Evolutionary conservation across 1,140 invertebrate species (phyloP).

Genomic region (Heterodera schachtii): DNA sequence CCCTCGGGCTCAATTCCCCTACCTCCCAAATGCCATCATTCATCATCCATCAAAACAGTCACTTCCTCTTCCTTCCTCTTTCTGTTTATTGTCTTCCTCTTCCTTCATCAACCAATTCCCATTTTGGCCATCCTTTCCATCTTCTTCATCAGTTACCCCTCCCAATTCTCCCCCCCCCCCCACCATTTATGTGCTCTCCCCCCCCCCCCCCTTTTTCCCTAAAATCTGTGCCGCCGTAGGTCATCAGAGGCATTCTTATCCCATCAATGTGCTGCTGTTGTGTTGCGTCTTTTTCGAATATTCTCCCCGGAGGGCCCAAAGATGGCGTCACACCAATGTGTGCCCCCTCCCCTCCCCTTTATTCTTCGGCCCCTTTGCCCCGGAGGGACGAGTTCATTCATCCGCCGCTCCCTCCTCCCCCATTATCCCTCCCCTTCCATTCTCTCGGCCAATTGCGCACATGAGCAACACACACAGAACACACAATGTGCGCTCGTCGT

Average conservation of each 20-base stretch:
- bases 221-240: neutral
- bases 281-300: neutral
- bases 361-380: constrained; percentile 6
- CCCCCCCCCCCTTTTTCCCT: neutral
- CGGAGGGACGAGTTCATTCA: neutral
- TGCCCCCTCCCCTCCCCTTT: neutral
- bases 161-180: neutral
- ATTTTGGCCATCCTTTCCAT: neutral
- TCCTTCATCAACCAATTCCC: too few relatives aligned
- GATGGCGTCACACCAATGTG: neutral
- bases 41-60: neutral
- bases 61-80: neutral
- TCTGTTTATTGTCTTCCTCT: neutral
- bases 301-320: neutral
- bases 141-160: neutral
- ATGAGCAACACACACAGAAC: neutral
- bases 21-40: neutral
- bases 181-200: neutral
- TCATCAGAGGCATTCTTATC: too few relatives aligned
- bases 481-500: too few relatives aligned
- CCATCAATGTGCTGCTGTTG: neutral
- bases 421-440: neutral
- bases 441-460: constrained; percentile 16
- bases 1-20: neutral
- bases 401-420: neutral